Conservation (phyloP, 2,888 invertebrate species). For the Serripes groenlandicus region DNA sequence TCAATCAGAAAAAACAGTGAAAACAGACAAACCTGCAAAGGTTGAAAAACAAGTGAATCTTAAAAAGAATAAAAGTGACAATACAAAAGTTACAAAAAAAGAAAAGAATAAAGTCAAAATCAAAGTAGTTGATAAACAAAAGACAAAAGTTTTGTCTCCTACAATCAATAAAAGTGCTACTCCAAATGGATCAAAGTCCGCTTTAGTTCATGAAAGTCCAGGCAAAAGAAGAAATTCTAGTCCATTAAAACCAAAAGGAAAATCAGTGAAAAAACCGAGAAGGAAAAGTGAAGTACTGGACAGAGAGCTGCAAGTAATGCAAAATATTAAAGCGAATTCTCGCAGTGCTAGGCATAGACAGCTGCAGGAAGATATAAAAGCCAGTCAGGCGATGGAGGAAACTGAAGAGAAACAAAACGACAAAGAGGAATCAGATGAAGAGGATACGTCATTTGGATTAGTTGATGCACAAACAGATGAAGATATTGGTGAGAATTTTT, state of each 20-base stretch:
- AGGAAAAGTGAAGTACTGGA: slow-evolving; percentile 30
- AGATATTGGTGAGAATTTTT: slow-evolving; percentile 21
- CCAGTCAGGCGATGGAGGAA: slow-evolving; percentile 30
- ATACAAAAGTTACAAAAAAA: background rate
- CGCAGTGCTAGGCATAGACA: slow-evolving; percentile 49
- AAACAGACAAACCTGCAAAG: background rate
- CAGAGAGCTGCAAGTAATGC: slow-evolving; percentile 50
- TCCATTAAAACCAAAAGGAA: slow-evolving; percentile 26
- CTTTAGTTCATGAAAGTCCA: background rate
- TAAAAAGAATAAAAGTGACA: background rate
- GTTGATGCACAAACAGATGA: slow-evolving; percentile 22
- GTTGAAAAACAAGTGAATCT: background rate
- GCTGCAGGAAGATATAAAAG: slow-evolving; percentile 28
- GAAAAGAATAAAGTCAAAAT: background rate
- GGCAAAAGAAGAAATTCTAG: slow-evolving; percentile 22
- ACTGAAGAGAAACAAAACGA: slow-evolving; percentile 25
- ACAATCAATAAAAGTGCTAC: too few species aligned
- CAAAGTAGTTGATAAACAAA: background rate
- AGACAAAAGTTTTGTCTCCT: too few species aligned
- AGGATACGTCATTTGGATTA: slow-evolving; percentile 44
- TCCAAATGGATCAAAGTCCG: too few species aligned
- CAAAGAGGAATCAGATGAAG: slow-evolving; percentile 30
- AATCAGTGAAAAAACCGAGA: slow-evolving; percentile 38
- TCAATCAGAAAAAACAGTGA: too few species aligned
- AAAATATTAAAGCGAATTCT: slow-evolving; percentile 55